These are phyloP conservation scores for Lasioglossum villosulum DNA, from an alignment of 2,888 invertebrate species.

Conservation along the genomic window DNA sequence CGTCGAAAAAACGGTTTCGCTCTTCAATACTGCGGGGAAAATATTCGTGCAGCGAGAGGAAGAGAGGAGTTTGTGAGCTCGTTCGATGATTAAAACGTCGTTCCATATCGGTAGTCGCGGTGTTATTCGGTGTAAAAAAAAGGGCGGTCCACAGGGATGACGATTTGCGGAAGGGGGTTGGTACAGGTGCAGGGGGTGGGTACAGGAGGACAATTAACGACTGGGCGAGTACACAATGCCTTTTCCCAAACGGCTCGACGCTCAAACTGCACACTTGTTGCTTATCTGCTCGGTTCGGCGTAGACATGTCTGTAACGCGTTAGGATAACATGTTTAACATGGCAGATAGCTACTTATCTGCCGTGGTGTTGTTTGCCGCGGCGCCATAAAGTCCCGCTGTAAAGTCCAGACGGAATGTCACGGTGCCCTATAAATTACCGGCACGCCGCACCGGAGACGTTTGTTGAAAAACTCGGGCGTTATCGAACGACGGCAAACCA, in stretches of 20 bases:
- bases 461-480: constrained; percentile 79
- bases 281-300: constrained; percentile 79
- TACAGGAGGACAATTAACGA: constrained; percentile 68
- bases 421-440: constrained; percentile 80
- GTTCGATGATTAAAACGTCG: constrained; percentile 65
- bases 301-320: constrained; percentile 80
- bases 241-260: constrained; percentile 73
- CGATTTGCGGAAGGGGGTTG: constrained; percentile 34
- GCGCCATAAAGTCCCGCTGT: constrained; percentile 81
- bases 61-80: constrained; percentile 26
- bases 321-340: constrained; percentile 82
- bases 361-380: constrained; percentile 77
- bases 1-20: constrained; percentile 20
- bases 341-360: constrained; percentile 84
- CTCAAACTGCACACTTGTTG: constrained; percentile 77
- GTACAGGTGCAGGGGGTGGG: constrained; percentile 31
- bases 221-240: constrained; percentile 72
- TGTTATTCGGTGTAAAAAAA: constrained; percentile 58
- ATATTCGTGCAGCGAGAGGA: constrained; percentile 37
- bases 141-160: constrained; percentile 47
- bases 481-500: constrained; percentile 72
- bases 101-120: constrained; percentile 62
- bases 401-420: constrained; percentile 82
- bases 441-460: constrained; percentile 58
- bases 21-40: constrained; percentile 20